These are phyloP conservation scores for Phoronis australis DNA, from an alignment of 2,888 invertebrate species.

Conservation along the genomic window DNA sequence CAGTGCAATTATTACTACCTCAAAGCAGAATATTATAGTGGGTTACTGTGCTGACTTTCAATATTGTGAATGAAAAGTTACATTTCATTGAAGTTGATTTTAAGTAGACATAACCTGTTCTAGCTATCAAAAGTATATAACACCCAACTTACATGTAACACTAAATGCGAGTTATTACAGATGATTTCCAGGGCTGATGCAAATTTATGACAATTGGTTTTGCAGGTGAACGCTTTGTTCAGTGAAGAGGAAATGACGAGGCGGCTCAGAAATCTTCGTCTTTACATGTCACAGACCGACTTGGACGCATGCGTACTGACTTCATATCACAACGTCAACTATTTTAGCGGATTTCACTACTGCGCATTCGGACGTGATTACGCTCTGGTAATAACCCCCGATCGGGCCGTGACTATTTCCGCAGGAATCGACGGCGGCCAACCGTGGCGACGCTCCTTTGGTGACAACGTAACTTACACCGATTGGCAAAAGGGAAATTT, in stretches of 20 bases:
- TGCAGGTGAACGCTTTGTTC: neutral
- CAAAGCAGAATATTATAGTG: no score
- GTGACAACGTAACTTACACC: neutral
- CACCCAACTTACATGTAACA: no score
- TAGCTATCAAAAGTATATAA: no score
- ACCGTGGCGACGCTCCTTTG: constrained; percentile 9
- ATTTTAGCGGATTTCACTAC: constrained; percentile 13
- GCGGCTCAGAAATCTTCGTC: neutral
- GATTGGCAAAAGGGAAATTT: constrained; percentile 7
- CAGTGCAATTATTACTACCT: no score
- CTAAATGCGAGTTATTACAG: no score
- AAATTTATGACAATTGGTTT: no score
- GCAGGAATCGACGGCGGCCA: constrained; percentile 14
- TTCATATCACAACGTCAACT: constrained; percentile 15
- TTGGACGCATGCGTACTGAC: constrained; percentile 9
- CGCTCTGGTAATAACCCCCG: constrained; percentile 10
- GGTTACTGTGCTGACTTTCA: no score
- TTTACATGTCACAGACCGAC: constrained; percentile 4
- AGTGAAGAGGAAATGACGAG: neutral
- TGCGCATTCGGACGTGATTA: constrained; percentile 10
- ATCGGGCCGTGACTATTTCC: neutral
- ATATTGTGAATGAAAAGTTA: no score
- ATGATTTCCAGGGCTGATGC: no score
- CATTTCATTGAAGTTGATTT: no score
- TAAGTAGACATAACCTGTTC: no score